Conservation (phyloP, 2,797 vertebrate genomes). For the Loris lydekkerianus region DNA sequence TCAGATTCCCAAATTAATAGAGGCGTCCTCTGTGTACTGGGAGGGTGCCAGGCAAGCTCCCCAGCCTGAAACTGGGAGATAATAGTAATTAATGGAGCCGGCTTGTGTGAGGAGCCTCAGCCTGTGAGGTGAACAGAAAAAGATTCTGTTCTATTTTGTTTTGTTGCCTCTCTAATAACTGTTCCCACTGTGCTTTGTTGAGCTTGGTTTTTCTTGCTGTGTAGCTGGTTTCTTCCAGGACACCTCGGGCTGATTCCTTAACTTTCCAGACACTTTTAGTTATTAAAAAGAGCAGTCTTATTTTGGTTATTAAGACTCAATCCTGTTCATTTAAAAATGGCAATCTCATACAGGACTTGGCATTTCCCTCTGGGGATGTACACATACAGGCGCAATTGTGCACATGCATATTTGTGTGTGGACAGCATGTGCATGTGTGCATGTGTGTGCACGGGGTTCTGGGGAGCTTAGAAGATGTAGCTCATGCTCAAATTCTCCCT, state of each 20-base stretch:
- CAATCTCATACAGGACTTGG: neutral
- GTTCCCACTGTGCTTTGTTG: neutral
- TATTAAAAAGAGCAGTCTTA: conserved; percentile 3
- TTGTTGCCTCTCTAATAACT: neutral
- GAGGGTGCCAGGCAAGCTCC: neutral
- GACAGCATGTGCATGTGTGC: fast-evolving
- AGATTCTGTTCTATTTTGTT: neutral
- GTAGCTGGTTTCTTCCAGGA: neutral
- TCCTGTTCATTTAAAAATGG: neutral
- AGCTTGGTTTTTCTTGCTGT: neutral
- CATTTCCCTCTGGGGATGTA: neutral
- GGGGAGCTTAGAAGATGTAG: neutral
- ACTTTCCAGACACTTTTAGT: neutral
- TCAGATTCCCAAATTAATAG: neutral
- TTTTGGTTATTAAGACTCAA: neutral
- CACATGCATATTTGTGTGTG: no score
- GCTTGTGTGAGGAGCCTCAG: neutral
- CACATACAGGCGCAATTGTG: no score
- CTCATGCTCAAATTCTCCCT: no score
- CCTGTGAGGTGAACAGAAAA: neutral
- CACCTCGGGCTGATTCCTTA: neutral
- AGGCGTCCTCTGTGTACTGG: neutral
- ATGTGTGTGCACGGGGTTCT: neutral
- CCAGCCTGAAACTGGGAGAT: neutral
- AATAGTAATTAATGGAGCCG: neutral